Base-by-base conservation (phyloP, 1,140 invertebrate genomes). In the Uloborus diversus region DNA sequence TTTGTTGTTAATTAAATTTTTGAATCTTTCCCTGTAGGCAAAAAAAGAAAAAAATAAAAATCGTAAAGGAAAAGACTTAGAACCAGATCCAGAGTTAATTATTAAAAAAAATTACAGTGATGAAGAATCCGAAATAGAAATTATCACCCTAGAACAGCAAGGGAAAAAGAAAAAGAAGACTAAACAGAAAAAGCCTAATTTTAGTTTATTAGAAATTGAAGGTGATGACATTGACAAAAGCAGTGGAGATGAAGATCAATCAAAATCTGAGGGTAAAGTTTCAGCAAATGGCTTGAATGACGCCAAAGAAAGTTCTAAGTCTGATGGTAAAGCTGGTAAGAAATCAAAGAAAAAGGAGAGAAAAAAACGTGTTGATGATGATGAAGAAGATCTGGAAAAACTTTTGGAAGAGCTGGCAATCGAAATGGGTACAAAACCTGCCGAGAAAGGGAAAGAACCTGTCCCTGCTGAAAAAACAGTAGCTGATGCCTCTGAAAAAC, bases 231-330 rank as follows among this genome's bases (percentile, higher is more conserved):
- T 51, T 53, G 47, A 28, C 14, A 32, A 14, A 30, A 35, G 66
- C n/a, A 80, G 69, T 59, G 64, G 28, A n/a, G 65, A 70, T 20
- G 64, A 82, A 70, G 51, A 80, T 13, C 25, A 70, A 42, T 7
- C 33, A 17, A 28, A 64, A 33, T 42, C 37, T 13, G 11, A 20
- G 1, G 32, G 66, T 28, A n/a, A n/a, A n/a, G n/a, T n/a, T n/a
- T n/a, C n/a, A n/a, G n/a, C n/a, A n/a, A n/a, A n/a, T n/a, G 66
- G 51, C 27, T 83, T 83, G 3, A 79, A 83, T 30, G 82, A 83
- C 28, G 82, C 84, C 27, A 82, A 83, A 27, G 71, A 82, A 17
- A 84, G 47, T 84, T 84, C 64, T 81, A 85, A 64, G 82, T 66
- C 73, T n/a, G 59, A 78, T 49, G 68, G 42, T 25, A 82, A 81